Conservation (phyloP, 1,140 invertebrate genomes). For the Meloidogyne floridensis region DNA sequence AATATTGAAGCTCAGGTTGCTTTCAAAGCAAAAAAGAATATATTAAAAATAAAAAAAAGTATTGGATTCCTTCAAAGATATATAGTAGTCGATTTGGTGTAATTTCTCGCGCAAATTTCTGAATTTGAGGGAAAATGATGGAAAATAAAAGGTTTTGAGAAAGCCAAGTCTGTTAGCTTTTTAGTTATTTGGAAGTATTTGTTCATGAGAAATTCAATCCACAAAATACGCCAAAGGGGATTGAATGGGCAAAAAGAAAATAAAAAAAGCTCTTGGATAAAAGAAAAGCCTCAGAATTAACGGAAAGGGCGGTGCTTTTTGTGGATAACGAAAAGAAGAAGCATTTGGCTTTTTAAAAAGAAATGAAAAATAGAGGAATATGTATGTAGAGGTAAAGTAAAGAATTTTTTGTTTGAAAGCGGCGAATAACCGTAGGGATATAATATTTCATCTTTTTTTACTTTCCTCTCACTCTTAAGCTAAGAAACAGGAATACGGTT, state of each 20-base stretch:
- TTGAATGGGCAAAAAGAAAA: neutral
- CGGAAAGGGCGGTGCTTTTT: slow-evolving; percentile 5
- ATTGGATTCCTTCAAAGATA: slow-evolving; percentile 9
- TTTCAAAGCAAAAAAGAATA: neutral
- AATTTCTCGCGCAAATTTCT: slow-evolving; percentile 1
- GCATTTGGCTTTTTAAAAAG: neutral
- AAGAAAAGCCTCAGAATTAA: neutral
- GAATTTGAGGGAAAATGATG: neutral
- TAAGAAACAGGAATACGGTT: too few species aligned
- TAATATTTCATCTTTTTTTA: neutral
- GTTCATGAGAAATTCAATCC: slow-evolving; percentile 4
- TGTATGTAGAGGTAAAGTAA: neutral
- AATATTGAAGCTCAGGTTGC: neutral
- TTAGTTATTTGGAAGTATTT: neutral
- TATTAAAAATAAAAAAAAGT: neutral
- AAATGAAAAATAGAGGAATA: neutral
- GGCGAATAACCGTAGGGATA: neutral
- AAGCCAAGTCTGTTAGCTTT: neutral
- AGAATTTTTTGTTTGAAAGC: neutral
- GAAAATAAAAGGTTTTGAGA: neutral
- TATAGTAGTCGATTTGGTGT: neutral
- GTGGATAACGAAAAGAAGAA: neutral
- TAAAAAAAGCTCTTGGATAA: neutral
- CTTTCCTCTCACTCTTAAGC: neutral
- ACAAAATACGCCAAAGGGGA: slow-evolving; percentile 5